Percentiles rank a stretch among this genome's conserved stretches.
phyloP scores from a whole-genome alignment of 64 coral and sea anemone genomes.

The Dendrophyllia cribrosa region DNA sequence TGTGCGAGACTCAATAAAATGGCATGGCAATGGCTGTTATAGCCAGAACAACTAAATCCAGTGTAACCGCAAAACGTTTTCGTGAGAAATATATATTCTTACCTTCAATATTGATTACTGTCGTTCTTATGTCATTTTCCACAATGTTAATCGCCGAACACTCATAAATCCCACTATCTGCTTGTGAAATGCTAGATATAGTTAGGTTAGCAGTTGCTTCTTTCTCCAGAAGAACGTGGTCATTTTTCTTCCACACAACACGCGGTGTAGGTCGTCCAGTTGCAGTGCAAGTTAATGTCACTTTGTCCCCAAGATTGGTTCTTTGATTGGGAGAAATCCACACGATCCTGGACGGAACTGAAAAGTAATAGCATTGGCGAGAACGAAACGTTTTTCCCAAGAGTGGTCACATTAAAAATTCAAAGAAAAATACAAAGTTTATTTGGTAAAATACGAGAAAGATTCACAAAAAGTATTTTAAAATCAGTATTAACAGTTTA shows the following conservation, averaged over 20 bases:
- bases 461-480: no score
- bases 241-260: slow-evolving; percentile 55
- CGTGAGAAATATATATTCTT: background rate
- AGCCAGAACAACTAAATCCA: no score
- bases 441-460: background rate
- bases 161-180: slow-evolving; percentile 5
- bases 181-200: background rate
- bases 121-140: background rate
- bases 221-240: background rate
- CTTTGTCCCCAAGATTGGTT: background rate
- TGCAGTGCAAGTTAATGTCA: slow-evolving; percentile 34
- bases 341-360: slow-evolving; percentile 62
- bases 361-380: no score
- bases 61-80: no score
- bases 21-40: no score
- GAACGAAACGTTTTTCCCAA: no score
- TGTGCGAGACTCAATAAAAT: no score
- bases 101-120: slow-evolving; percentile 3
- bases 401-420: no score
- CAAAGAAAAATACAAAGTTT: background rate
- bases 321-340: slow-evolving; percentile 56
- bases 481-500: no score
- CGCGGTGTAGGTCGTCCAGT: slow-evolving; percentile 14
- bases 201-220: background rate
- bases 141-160: slow-evolving; percentile 23